Evolutionary conservation across 2,888 invertebrate genomes (phyloP), one percentile per base, ranked within the genome.

Genomic region (Perithous albicinctus): DNA sequence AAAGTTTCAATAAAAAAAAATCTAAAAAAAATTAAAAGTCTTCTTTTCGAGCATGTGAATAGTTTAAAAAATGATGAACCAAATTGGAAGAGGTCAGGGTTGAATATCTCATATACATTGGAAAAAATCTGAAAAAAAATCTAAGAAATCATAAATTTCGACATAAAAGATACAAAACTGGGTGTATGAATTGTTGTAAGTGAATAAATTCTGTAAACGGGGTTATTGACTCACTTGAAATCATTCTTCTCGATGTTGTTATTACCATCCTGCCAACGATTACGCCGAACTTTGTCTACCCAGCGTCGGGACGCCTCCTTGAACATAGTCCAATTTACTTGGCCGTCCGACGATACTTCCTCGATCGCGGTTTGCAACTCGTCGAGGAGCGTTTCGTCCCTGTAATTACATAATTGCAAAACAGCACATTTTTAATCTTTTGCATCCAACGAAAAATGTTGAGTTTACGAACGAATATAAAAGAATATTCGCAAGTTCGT

Each of bases 281-380:
- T 56, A 23, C 76, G 61, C 3, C 84, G n/a, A 12, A 87, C 61
- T 46, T 80, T 82, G 15, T 77, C 20, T 35, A 88, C 82, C 88
- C 88, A 88, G 1, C 46, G 78, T 43, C 74, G 73, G 3, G 87
- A 85, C 1, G 85, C 79, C 23, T 86, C 75, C 67, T 78, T 80
- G 77, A 87, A 88, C 26, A 82, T 75, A 32, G 54, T 32, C 85
- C 86, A 87, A 78, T 81, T 84, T 4, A 88, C 83, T n/a, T 76
- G 63, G 0, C 84, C 83, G 20, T 85, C 69, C 61, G 78, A 70
- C 67, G 85, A 78, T 8, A 63, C 51, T 26, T 84, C 74, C 38
- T 83, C 77, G 67, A 87, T 78, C 1, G 80, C 75, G 51, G 75
- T 81, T 74, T 78, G 78, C 61, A 87, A 79, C 64, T 85, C 80